A percentile compares a stretch with the other conserved stretches of the same genome.
Conservation (phyloP, 2,113 vertebrate species). For the Turnix velox region DNA sequence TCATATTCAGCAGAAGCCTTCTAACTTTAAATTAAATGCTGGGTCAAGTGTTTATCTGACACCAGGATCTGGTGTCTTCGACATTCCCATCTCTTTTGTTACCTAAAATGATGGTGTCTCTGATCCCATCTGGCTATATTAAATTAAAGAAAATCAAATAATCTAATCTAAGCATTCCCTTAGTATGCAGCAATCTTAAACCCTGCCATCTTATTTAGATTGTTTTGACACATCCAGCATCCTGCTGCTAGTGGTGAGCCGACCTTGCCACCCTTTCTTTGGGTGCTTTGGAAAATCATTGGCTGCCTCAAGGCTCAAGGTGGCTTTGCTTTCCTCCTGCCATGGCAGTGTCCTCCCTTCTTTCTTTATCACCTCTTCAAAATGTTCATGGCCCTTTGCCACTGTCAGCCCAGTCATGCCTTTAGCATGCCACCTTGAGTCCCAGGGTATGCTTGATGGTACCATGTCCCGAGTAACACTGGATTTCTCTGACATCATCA, state of each 20-base stretch:
- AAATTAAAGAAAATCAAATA: conserved; percentile 34
- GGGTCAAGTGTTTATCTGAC: conserved; percentile 8
- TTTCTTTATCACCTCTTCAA: neutral
- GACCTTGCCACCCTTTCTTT: neutral
- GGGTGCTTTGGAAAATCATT: neutral
- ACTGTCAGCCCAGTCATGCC: neutral
- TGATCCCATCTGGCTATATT: conserved; percentile 17
- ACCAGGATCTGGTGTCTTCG: neutral
- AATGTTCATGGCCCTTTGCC: neutral
- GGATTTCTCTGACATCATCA: neutral
- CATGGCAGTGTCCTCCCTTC: fast-evolving
- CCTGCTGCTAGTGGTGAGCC: neutral
- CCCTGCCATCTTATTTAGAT: neutral
- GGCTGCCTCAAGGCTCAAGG: neutral
- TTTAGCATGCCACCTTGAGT: neutral
- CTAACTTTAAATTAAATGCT: conserved; percentile 11
- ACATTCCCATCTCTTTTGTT: conserved; percentile 7
- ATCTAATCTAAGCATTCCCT: neutral
- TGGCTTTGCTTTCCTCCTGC: neutral
- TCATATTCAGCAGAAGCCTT: neutral
- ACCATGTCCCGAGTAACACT: neutral
- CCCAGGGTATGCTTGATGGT: neutral
- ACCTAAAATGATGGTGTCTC: conserved; percentile 11
- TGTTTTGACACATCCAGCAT: neutral
- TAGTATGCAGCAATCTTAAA: neutral